A percentile compares a stretch with the other conserved stretches of the same genome.
These are phyloP conservation scores for Heteropelma amictum DNA, from an alignment of 2,888 invertebrate genomes.

Conservation along the genomic window DNA sequence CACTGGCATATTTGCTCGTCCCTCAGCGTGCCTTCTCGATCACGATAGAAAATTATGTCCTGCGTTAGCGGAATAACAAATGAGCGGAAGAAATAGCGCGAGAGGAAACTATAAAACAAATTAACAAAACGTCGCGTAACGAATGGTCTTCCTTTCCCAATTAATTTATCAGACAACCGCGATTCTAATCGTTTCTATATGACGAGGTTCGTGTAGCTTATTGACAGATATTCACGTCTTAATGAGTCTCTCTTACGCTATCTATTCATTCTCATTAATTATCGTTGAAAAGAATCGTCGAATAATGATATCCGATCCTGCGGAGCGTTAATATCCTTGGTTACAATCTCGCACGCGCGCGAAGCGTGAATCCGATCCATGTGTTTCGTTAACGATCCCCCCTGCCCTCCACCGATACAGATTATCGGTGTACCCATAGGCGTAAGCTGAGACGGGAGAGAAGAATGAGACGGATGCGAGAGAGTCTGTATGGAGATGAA, in stretches of 20 bases:
- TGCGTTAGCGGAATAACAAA: too few relatives aligned
- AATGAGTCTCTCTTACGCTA: slow-evolving; percentile 1
- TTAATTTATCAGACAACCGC: too few relatives aligned
- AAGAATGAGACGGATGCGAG: slow-evolving; percentile 9
- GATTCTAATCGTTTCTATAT: too few relatives aligned
- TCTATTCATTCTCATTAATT: slow-evolving; percentile 36
- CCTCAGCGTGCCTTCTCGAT: slow-evolving; percentile 25
- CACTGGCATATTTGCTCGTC: slow-evolving; percentile 26
- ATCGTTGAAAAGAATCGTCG: slow-evolving; percentile 30
- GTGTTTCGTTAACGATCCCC: slow-evolving; percentile 50
- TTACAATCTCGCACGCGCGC: slow-evolving; percentile 41
- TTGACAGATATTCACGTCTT: background rate
- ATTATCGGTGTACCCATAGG: slow-evolving; percentile 10
- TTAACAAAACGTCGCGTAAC: too few relatives aligned
- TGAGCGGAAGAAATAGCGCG: too few relatives aligned
- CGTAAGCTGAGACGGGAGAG: background rate
- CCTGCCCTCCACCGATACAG: slow-evolving; percentile 16
- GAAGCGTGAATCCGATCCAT: slow-evolving; percentile 45
- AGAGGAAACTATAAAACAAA: too few relatives aligned
- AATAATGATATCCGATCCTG: slow-evolving; percentile 36
- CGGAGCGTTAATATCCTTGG: slow-evolving; percentile 39
- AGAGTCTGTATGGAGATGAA: slow-evolving; percentile 28
- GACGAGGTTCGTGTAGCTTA: background rate
- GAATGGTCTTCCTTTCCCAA: too few relatives aligned
- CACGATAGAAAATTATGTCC: too few relatives aligned